Evolutionary conservation across 2,797 vertebrate species (phyloP), one percentile per base, ranked within the genome.

Genomic region (Xiphorhynchus erythropygius): DNA sequence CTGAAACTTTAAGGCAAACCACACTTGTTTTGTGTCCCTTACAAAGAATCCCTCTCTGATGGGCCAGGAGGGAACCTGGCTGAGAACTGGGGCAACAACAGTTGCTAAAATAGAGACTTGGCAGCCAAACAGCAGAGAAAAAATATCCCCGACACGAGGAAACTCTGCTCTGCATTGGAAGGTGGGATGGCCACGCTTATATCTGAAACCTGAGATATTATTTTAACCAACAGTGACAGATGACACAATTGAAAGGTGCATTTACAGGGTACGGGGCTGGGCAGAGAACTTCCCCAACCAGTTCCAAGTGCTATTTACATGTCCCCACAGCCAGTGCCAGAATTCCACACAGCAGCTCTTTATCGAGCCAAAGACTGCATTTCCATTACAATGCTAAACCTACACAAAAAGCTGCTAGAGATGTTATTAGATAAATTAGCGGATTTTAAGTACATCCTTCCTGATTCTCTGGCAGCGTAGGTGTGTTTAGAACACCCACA

Each of bases 401-500:
- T 96, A 97, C 96, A 98, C 93, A 96, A 78, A 94, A 91, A 97
- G 96, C 93, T 35, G 90, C 96, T 97, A 96, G 97, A 97, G 97
- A 96, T 95, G 92, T 98, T 97, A 97, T 97, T 97, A 98, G 97
- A 96, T 96, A 97, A 98, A 98, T 98, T 96, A 98, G 95, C 92
- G 95, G 97, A 96, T 97, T 96, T 98, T 93, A 93, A 98, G 95
- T 95, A 97, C 94, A 97, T 97, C 96, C 97, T 98, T 97, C 97
- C 97, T 97, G 96, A 96, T 97, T 97, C 73, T 82, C 81, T 92
- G 94, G 93, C 92, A 89, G 78, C 10, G 95, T 97, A 97, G 97
- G 97, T 91, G 97, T 96, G 82, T 86, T 94, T 90, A 93, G 71
- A 96, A 97, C 92, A 95, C 96, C 97, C 97, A 95, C 96, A 93